A percentile compares a stretch with the other conserved stretches of the same genome.
Conservation (phyloP, 1,140 invertebrate genomes). For the Saccostrea cuccullata region DNA sequence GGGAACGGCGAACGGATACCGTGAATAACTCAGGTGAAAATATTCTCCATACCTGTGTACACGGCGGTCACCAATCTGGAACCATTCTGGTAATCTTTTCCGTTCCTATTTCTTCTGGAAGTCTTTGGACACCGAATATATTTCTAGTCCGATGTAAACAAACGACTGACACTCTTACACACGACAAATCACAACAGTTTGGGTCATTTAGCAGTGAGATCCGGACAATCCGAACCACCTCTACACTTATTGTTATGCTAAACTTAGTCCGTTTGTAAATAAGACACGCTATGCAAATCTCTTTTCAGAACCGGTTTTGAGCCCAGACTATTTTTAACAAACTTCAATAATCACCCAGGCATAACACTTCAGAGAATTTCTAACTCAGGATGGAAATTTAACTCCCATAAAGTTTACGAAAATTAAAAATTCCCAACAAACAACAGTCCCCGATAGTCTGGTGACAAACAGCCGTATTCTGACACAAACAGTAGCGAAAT, state of each 20-base stretch:
- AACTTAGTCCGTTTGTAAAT: background rate
- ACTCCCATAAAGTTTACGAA: background rate
- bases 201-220: background rate
- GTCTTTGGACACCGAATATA: background rate
- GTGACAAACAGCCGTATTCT: background rate
- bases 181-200: constrained; percentile 20
- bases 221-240: background rate
- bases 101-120: background rate
- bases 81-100: background rate
- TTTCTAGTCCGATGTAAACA: background rate
- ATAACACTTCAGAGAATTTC: background rate
- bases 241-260: constrained; percentile 6
- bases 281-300: constrained; percentile 12
- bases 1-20: background rate
- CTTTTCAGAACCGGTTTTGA: constrained; percentile 39
- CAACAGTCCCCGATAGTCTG: background rate
- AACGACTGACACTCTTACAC: background rate
- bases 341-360: constrained; percentile 24
- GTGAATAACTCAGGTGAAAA: background rate
- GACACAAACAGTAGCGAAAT: constrained; percentile 4
- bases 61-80: constrained; percentile 16
- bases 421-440: background rate
- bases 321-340: background rate
- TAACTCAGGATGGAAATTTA: background rate
- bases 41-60: constrained; percentile 1